phyloP scores from a whole-genome alignment of 1,140 invertebrate species.

The Rhizoglyphus robini region DNA sequence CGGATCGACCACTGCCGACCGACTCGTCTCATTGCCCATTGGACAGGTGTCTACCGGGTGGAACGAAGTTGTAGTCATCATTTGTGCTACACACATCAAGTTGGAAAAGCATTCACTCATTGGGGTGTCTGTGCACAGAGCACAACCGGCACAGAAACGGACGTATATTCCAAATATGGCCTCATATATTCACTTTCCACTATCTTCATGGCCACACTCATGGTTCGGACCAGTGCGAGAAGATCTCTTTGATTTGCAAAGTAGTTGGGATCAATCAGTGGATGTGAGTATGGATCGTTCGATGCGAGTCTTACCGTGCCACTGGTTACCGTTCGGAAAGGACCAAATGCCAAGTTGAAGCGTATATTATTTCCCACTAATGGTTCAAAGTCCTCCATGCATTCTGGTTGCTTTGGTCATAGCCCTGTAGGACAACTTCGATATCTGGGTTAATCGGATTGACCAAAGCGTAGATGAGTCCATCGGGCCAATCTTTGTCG shows the following conservation, averaged over 20 bases:
- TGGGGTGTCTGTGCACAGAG: slow-evolving; percentile 52
- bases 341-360: slow-evolving; percentile 48
- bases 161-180: neutral
- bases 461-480: slow-evolving; percentile 1
- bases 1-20: slow-evolving; percentile 48
- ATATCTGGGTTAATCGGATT: slow-evolving; percentile 4
- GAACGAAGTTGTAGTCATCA: slow-evolving; percentile 57
- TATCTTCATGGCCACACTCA: slow-evolving; percentile 19
- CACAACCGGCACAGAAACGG: slow-evolving; percentile 44
- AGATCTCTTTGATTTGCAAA: slow-evolving; percentile 48
- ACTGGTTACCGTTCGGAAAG: too few species aligned
- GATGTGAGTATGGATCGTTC: slow-evolving; percentile 53
- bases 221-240: slow-evolving; percentile 30
- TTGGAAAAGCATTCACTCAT: too few species aligned
- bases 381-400: slow-evolving; percentile 1
- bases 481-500: slow-evolving; percentile 51
- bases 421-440: neutral
- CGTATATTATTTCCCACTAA: slow-evolving; percentile 1
- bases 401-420: neutral
- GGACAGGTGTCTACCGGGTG: slow-evolving; percentile 67
- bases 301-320: too few species aligned
- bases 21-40: slow-evolving; percentile 59
- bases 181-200: slow-evolving; percentile 2
- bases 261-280: slow-evolving; percentile 65
- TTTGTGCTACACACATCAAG: slow-evolving; percentile 57